phyloP scores from a whole-genome alignment of 2,888 invertebrate genomes.

The Perizoma affinitatum region DNA sequence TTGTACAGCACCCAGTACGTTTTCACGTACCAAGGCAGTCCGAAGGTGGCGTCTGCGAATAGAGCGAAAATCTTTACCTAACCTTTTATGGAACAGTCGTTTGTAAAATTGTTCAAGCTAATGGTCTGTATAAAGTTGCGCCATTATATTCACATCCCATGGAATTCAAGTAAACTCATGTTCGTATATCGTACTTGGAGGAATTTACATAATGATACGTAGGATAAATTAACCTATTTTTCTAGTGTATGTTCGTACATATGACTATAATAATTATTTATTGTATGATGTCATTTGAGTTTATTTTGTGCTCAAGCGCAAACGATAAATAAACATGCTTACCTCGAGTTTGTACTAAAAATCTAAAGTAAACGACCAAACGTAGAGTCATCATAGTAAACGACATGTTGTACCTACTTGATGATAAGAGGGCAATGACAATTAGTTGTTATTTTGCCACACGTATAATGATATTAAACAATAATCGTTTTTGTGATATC shows the following conservation, averaged over 20 bases:
- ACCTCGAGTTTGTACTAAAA: conserved; percentile 4
- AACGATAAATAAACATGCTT: conserved; percentile 14
- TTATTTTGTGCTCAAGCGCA: conserved; percentile 20
- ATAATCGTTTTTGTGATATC: neutral
- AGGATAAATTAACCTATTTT: conserved; percentile 29
- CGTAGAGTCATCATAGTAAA: conserved; percentile 3
- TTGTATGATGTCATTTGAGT: conserved; percentile 26
- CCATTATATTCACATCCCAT: conserved; percentile 17
- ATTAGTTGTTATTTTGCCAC: neutral
- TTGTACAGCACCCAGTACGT: conserved; percentile 80
- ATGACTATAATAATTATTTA: conserved; percentile 9
- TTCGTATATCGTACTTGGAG: conserved; percentile 11
- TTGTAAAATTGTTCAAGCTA: conserved; percentile 20
- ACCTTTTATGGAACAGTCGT: conserved; percentile 13
- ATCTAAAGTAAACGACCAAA: neutral
- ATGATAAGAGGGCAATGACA: conserved; percentile 12
- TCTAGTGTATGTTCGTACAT: neutral
- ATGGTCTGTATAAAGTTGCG: conserved; percentile 21
- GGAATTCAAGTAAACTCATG: conserved; percentile 8
- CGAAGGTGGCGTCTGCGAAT: conserved; percentile 66
- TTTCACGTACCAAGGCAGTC: conserved; percentile 75
- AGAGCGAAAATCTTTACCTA: conserved; percentile 10
- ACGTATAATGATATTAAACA: neutral
- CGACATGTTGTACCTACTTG: conserved; percentile 7
- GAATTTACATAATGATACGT: conserved; percentile 6